Percentiles rank a stretch among this genome's conserved stretches.
Conservation (phyloP, 2,888 invertebrate species). For the Cheilosia urbana region DNA sequence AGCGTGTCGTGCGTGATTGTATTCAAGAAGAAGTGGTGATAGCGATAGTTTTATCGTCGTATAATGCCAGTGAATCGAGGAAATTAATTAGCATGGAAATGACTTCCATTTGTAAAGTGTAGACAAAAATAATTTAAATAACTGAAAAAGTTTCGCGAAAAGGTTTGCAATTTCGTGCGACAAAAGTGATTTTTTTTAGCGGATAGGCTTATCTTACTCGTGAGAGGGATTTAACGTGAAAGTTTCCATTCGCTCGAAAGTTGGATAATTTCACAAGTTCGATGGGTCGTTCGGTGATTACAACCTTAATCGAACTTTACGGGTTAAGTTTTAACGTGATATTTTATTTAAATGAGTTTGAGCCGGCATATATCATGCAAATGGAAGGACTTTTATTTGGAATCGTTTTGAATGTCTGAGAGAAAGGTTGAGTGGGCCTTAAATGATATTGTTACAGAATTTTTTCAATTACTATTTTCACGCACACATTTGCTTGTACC, state of each 20-base stretch:
- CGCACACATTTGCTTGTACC: no score
- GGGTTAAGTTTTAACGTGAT: neutral
- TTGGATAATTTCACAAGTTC: conserved; percentile 25
- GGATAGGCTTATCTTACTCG: neutral
- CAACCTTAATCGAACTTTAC: neutral
- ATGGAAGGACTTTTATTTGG: neutral
- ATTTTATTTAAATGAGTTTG: neutral
- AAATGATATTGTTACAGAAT: no score
- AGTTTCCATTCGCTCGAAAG: conserved; percentile 8
- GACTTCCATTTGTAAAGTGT: conserved; percentile 23
- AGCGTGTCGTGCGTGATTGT: conserved; percentile 7
- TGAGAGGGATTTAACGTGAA: neutral
- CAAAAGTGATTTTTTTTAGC: conserved; percentile 11
- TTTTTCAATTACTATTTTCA: no score
- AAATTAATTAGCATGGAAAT: conserved; percentile 51
- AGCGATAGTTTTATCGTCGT: conserved; percentile 23
- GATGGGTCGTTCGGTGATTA: conserved; percentile 18
- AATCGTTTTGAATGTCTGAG: no score
- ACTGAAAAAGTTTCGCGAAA: conserved; percentile 32
- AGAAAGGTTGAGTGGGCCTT: no score
- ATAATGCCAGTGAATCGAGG: neutral
- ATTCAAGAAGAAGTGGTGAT: no score
- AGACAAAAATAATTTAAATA: conserved; percentile 6
- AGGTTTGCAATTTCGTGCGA: conserved; percentile 2
- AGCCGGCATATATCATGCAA: neutral